Evolutionary conservation across 2,113 vertebrate genomes (phyloP).

Genomic region (Trinectes maculatus): DNA sequence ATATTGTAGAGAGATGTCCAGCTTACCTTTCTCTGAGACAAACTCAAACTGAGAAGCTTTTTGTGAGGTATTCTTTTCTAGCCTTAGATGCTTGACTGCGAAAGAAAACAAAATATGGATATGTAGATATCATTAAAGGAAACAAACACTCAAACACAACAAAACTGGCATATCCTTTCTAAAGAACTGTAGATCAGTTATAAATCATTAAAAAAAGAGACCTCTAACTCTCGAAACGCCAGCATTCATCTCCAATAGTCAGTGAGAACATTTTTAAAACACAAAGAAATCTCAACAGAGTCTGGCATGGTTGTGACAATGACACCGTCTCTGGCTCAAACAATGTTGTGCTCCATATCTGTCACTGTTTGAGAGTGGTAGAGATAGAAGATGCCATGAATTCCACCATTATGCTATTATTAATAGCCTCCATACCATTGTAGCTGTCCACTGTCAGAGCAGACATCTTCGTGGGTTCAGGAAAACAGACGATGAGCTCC

Average conservation of each 20-base stretch:
- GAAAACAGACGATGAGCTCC: conserved; percentile 89
- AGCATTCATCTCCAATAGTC: too few species aligned
- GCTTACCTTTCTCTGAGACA: conserved; percentile 88
- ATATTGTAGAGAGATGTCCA: not conserved
- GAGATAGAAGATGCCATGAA: not conserved
- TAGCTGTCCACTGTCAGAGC: conserved; percentile 87
- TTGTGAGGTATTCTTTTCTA: conserved; percentile 87
- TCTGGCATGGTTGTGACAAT: too few species aligned
- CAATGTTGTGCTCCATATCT: too few species aligned
- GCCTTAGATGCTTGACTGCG: conserved; percentile 87
- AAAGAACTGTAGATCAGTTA: too few species aligned
- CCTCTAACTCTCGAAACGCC: too few species aligned
- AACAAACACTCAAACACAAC: not conserved
- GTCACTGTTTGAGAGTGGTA: not conserved
- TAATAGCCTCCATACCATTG: conserved; percentile 81
- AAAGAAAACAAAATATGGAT: conserved; percentile 28
- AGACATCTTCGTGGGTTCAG: conserved; percentile 80
- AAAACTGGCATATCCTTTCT: not conserved
- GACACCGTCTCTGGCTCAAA: too few species aligned
- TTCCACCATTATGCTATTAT: not conserved
- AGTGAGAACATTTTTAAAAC: too few species aligned
- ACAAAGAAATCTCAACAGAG: too few species aligned
- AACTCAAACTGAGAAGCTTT: conserved; percentile 87
- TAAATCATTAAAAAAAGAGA: too few species aligned
- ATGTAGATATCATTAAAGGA: not conserved